Evolutionary conservation across 2,113 vertebrate genomes (phyloP).

Genomic region (Myiopsitta monachus): DNA sequence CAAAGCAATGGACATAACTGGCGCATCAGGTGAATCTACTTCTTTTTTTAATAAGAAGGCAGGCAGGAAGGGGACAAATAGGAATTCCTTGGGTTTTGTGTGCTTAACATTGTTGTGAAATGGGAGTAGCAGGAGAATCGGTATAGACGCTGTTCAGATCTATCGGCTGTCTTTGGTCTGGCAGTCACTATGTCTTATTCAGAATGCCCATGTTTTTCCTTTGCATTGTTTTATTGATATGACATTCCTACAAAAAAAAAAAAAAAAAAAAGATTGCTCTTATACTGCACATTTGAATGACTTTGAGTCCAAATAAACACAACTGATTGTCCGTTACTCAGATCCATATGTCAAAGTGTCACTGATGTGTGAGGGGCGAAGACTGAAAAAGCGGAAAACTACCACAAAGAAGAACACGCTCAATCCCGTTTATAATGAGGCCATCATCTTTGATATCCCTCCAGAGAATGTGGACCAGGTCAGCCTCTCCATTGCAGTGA

Average conservation of each 20-base stretch:
- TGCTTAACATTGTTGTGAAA: not conserved
- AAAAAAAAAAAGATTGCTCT: not conserved
- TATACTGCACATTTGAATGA: not conserved
- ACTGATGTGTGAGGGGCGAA: constrained; percentile 91
- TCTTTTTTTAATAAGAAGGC: not conserved
- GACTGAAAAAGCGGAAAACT: constrained; percentile 95
- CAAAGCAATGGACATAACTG: constrained; percentile 99
- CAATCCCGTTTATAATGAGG: constrained; percentile 95
- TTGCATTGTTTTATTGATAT: not conserved
- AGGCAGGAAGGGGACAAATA: not conserved
- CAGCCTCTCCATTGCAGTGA: constrained; percentile 94
- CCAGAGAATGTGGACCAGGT: constrained; percentile 98
- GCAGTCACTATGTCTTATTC: not conserved
- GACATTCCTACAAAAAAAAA: not conserved
- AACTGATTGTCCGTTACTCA: constrained; percentile 46
- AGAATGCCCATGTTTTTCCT: not conserved
- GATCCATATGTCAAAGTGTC: constrained; percentile 98
- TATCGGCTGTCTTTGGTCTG: not conserved
- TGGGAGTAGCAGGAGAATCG: not conserved
- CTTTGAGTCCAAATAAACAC: not conserved
- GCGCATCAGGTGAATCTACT: constrained; percentile 86
- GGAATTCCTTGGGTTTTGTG: not conserved
- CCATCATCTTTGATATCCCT: constrained; percentile 97
- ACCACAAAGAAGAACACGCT: constrained; percentile 95
- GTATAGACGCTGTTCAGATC: not conserved